Percentiles rank a stretch among this genome's conserved stretches.
phyloP scores from a whole-genome alignment of 2,888 invertebrate genomes.

The Chirona hameri region DNA sequence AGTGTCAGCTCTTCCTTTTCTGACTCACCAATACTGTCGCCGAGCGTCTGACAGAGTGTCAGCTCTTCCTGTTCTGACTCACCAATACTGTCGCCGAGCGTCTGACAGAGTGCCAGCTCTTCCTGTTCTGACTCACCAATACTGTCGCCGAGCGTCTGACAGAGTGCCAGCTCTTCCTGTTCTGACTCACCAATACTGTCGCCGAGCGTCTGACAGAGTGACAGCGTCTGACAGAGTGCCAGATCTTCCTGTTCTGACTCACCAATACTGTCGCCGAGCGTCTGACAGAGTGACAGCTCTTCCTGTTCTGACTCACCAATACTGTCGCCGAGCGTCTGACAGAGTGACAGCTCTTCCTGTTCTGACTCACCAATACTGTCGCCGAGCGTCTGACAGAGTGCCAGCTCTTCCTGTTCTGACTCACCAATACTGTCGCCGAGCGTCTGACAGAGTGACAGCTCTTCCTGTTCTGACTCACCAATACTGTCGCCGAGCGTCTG shows the following conservation, averaged over 20 bases:
- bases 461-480: constrained; percentile 56
- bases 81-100: constrained; percentile 64
- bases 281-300: constrained; percentile 63
- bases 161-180: constrained; percentile 62
- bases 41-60: constrained; percentile 60
- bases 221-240: no score
- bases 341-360: constrained; percentile 62
- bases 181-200: constrained; percentile 60
- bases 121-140: constrained; percentile 58
- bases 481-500: constrained; percentile 63
- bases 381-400: constrained; percentile 61
- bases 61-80: constrained; percentile 57
- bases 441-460: constrained; percentile 62
- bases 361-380: constrained; percentile 60
- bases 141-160: constrained; percentile 61
- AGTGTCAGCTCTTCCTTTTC: constrained; percentile 62
- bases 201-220: constrained; percentile 61
- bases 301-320: constrained; percentile 58
- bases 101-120: constrained; percentile 63
- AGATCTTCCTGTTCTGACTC: constrained; percentile 55
- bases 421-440: constrained; percentile 63
- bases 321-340: constrained; percentile 61
- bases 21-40: constrained; percentile 59
- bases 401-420: constrained; percentile 58
- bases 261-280: constrained; percentile 64